Percentiles rank a stretch among this genome's conserved stretches.
Evolutionary conservation across 2,113 vertebrate species (phyloP).

Genomic region (Gambusia holbrooki): DNA sequence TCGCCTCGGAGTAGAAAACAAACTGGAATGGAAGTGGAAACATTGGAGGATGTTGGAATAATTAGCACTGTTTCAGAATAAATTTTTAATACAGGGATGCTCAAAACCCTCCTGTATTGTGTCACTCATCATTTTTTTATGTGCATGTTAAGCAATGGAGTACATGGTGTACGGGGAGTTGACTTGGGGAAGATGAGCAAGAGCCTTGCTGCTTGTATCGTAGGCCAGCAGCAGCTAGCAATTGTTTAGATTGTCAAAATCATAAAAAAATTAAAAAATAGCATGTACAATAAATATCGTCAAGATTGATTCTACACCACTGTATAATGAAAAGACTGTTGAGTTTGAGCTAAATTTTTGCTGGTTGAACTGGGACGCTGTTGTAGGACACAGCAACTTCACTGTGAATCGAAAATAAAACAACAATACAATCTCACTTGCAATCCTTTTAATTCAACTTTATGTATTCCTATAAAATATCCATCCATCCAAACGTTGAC

Average conservation of each 20-base stretch:
- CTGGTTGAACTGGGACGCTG: not conserved
- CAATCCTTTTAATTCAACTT: too few relatives aligned
- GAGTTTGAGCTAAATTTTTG: not conserved
- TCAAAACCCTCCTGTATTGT: constrained; percentile 44
- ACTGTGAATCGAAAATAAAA: not conserved
- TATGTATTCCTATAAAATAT: too few relatives aligned
- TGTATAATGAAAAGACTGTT: not conserved
- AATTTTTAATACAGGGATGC: constrained; percentile 34
- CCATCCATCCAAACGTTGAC: too few relatives aligned
- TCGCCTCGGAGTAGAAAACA: constrained; percentile 29
- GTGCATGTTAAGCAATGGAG: constrained; percentile 21
- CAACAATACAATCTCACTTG: not conserved
- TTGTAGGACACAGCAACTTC: too few relatives aligned
- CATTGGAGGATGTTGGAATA: constrained; percentile 32
- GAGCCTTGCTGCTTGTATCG: constrained; percentile 42
- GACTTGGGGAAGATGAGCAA: constrained; percentile 34
- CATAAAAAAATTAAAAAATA: constrained; percentile 7
- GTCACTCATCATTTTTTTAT: constrained; percentile 54
- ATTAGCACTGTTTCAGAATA: constrained; percentile 36
- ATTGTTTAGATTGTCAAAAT: constrained; percentile 27
- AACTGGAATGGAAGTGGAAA: constrained; percentile 19
- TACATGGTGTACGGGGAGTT: constrained; percentile 14
- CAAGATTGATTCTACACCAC: constrained; percentile 7
- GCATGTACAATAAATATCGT: not conserved
- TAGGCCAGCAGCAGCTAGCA: not conserved